phyloP scores from a whole-genome alignment of 2,113 vertebrate species.

The Cyprinodon variegatus region DNA sequence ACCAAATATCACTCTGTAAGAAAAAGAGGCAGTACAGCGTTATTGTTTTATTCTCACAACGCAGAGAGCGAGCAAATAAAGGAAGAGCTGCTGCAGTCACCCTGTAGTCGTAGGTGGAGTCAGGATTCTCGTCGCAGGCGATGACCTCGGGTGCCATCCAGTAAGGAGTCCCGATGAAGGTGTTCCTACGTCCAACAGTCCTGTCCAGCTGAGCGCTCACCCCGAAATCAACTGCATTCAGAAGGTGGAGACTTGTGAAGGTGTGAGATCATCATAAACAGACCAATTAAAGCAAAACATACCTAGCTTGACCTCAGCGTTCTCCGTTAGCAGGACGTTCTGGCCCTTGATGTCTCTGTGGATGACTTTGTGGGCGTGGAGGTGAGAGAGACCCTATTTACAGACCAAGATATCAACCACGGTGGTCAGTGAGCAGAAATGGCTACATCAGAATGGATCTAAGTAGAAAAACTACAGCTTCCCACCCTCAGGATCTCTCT shows the following conservation, averaged over 20 bases:
- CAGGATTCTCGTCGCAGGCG: slow-evolving; percentile 92
- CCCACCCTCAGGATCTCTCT: slow-evolving; percentile 91
- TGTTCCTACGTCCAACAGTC: slow-evolving; percentile 91
- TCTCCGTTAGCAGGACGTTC: slow-evolving; percentile 92
- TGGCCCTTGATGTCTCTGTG: slow-evolving; percentile 95
- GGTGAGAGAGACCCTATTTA: slow-evolving; percentile 88
- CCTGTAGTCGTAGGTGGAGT: slow-evolving; percentile 94
- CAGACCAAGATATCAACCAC: slow-evolving; percentile 21
- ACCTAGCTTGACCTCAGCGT: slow-evolving; percentile 94
- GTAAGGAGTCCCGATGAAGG: slow-evolving; percentile 93
- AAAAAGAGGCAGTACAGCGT: slow-evolving; percentile 20
- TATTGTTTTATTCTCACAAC: background rate
- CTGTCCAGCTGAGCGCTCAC: slow-evolving; percentile 93
- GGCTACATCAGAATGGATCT: background rate
- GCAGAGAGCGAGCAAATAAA: background rate
- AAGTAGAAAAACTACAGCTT: background rate
- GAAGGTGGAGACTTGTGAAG: background rate
- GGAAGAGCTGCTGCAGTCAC: slow-evolving; percentile 63
- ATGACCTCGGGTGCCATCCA: slow-evolving; percentile 97
- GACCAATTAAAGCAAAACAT: background rate
- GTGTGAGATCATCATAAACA: background rate
- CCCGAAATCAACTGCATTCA: slow-evolving; percentile 88
- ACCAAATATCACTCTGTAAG: slow-evolving; percentile 91
- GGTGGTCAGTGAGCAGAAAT: slow-evolving; percentile 3
- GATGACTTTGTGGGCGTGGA: slow-evolving; percentile 92